These are phyloP conservation scores for Leguminivora glycinivorella DNA, from an alignment of 1,140 invertebrate genomes.

Conservation along the genomic window DNA sequence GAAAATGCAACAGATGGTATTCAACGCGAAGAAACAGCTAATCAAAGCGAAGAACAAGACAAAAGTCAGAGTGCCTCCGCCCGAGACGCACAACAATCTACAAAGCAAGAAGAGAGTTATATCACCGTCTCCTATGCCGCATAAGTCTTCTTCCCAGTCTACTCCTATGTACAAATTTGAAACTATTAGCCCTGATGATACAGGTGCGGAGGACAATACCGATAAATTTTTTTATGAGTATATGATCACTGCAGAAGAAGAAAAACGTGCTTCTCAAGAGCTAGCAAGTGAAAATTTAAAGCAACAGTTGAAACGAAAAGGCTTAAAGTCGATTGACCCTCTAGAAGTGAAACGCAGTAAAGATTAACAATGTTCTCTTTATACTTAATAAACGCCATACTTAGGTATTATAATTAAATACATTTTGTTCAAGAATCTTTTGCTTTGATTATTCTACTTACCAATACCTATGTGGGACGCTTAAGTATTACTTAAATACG, in stretches of 20 bases:
- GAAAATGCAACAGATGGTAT: conserved; percentile 26
- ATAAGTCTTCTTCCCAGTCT: not conserved
- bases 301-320: not conserved
- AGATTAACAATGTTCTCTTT: not conserved
- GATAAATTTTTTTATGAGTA: conserved; percentile 1
- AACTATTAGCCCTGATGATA: not conserved
- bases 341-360: conserved; percentile 12
- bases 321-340: not conserved
- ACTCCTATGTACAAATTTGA: conserved; percentile 9
- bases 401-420: no score
- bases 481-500: no score
- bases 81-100: not conserved
- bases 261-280: not conserved
- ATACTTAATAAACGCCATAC: not conserved
- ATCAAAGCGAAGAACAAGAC: conserved; percentile 1
- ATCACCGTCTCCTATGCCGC: not conserved
- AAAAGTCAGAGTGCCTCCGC: not conserved
- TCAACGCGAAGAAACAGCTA: conserved; percentile 10
- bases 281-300: not conserved
- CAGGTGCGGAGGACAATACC: not conserved
- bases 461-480: no score
- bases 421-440: no score
- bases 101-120: not conserved
- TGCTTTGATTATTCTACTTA: no score
- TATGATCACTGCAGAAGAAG: not conserved